phyloP scores from a whole-genome alignment of 2,888 invertebrate species.

The Campoplex capitator region DNA sequence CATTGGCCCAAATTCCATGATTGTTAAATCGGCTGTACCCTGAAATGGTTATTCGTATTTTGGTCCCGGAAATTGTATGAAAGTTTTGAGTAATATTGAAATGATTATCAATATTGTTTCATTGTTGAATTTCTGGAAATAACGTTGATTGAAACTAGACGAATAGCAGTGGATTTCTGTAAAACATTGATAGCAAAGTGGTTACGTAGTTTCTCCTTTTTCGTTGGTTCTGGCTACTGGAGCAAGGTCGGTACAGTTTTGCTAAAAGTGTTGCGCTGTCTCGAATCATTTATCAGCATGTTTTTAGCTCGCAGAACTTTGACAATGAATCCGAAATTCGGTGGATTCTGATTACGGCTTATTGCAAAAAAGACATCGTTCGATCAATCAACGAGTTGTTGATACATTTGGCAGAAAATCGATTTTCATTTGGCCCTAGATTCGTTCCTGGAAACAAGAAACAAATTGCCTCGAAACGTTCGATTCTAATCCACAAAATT shows the following conservation, averaged over 20 bases:
- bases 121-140: background rate
- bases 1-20: conserved; percentile 8
- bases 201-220: no score
- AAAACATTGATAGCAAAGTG: background rate
- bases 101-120: background rate
- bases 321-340: background rate
- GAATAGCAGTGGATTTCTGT: background rate
- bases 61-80: background rate
- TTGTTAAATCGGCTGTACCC: conserved; percentile 18
- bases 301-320: no score
- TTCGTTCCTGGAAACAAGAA: background rate
- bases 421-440: no score
- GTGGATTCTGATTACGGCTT: no score
- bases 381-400: no score
- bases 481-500: no score
- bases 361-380: no score
- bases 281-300: no score
- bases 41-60: conserved; percentile 13
- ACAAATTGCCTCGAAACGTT: no score
- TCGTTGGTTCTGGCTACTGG: no score
- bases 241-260: no score
- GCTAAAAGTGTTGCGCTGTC: no score
- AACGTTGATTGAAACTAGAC: background rate
- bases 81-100: background rate
- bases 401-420: background rate